Base-by-base conservation (phyloP, 2,113 vertebrate genomes). In the Clarias macrocephalus region DNA sequence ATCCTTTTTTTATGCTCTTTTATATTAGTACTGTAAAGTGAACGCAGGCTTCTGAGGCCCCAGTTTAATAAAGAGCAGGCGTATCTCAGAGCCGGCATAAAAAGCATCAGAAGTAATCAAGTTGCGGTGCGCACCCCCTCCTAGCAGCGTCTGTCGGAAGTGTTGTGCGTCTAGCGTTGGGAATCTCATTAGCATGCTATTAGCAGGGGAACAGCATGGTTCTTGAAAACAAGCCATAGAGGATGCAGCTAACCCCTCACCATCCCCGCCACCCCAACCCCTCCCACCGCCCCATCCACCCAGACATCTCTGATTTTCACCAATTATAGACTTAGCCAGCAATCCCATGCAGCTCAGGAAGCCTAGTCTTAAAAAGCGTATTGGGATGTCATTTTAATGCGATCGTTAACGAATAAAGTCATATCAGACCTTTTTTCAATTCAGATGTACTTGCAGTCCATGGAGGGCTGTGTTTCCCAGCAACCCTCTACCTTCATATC, bases 161-260 rank as follows among this genome's bases (percentile, higher is more conserved):
- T 83, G 72, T 66, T 87, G 81, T 88, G 66, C 70, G 88, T 79
- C 79, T 25, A 70, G 48, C 33, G 16, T 57, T 73, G 83, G 80
- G n/a, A 83, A 79, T 85, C 83, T 84, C 86, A 88, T 89, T 89
- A 91, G 86, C 85, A 85, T 89, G 77, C 79, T 59, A 87, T 87
- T 85, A 87, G 68, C 77, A 48, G 66, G 86, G 33, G 52, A 91
- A 76, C 86, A 76, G 77, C 70, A 79, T 88, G 77, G 62, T 80
- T 54, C 52, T 37, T 83, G 60, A 87, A 89, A 85, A 90, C 72
- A 59, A 56, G 77, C 83, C 77, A 48, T 66, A 28, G 42, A 79
- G 85, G 77, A 86, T 62, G 73, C 23, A 52, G 70, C 62, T 81
- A 82, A 88, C 54, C 83, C 85, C 1, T 72, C 21, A 48, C 42